phyloP scores from a whole-genome alignment of 2,797 vertebrate species.

The Brachyalestes nurse region DNA sequence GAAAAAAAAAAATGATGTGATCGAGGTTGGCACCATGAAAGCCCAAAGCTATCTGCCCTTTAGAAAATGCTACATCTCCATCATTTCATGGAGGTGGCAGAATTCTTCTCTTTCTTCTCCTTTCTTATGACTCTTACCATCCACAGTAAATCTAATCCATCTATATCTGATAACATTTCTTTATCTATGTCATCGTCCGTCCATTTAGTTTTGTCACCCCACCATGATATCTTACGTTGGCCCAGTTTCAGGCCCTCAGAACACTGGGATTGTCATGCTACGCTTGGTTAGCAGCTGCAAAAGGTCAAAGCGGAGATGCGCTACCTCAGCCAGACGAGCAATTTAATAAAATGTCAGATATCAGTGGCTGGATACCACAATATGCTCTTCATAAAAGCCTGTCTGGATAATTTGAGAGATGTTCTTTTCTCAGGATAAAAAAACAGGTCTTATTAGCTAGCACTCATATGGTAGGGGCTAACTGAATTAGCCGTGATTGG shows the following conservation, averaged over 20 bases:
- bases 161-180: background rate
- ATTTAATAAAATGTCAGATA: slow-evolving; percentile 55
- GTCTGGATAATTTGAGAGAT: slow-evolving; percentile 23
- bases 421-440: slow-evolving; percentile 17
- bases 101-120: background rate
- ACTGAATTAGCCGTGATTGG: slow-evolving; percentile 34
- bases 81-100: background rate
- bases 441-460: slow-evolving; percentile 37
- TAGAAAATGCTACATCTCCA: slow-evolving; percentile 23
- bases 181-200: background rate
- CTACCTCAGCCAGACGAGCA: slow-evolving; percentile 29
- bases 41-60: slow-evolving; percentile 24
- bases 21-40: slow-evolving; percentile 3
- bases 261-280: slow-evolving; percentile 1
- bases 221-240: no score
- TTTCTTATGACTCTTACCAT: no score
- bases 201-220: background rate
- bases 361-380: slow-evolving; percentile 19
- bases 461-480: slow-evolving; percentile 25
- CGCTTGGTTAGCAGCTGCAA: slow-evolving; percentile 25
- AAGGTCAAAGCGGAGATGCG: slow-evolving; percentile 45
- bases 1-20: slow-evolving; percentile 25
- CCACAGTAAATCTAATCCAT: background rate
- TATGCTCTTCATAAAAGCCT: slow-evolving; percentile 42
- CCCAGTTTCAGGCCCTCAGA: background rate